Evolutionary conservation across 2,888 invertebrate genomes (phyloP).

Genomic region (Sarcophaga variegata): DNA sequence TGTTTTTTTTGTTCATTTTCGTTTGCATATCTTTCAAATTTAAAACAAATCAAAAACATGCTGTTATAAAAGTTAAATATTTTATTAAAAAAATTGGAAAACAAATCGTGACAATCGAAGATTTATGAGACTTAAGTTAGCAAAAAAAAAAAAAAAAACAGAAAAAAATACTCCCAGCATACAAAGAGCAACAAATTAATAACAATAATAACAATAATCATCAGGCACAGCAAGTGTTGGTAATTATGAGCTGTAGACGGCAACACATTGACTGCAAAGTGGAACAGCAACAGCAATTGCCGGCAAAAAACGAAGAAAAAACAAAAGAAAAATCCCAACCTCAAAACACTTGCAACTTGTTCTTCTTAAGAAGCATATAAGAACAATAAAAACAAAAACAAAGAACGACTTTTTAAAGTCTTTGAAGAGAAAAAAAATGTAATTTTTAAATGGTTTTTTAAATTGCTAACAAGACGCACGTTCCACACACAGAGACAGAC

Average conservation of each 20-base stretch:
- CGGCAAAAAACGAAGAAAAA: not conserved
- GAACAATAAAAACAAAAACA: constrained; percentile 12
- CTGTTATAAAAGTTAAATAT: constrained; percentile 46
- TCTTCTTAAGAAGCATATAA: constrained; percentile 16
- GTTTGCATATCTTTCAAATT: not conserved
- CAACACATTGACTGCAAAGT: constrained; percentile 58
- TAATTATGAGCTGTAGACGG: constrained; percentile 71
- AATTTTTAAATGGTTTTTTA: constrained; percentile 61
- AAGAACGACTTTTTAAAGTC: constrained; percentile 15
- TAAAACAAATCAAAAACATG: constrained; percentile 27
- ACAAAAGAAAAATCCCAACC: constrained; percentile 41
- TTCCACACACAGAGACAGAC: constrained; percentile 61
- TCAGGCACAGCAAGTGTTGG: constrained; percentile 64
- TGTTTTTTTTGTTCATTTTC: not conserved
- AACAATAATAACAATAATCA: constrained; percentile 58
- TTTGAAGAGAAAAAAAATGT: constrained; percentile 42
- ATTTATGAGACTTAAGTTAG: constrained; percentile 47
- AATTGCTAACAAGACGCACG: constrained; percentile 72
- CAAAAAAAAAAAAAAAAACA: not conserved
- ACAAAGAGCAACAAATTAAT: constrained; percentile 51
- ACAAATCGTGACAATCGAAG: constrained; percentile 60
- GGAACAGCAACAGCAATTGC: constrained; percentile 31
- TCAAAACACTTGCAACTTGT: constrained; percentile 52
- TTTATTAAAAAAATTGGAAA: constrained; percentile 16
- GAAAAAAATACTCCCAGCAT: constrained; percentile 37